phyloP scores from a whole-genome alignment of 2,113 vertebrate genomes.

The Chroicocephalus ridibundus region DNA sequence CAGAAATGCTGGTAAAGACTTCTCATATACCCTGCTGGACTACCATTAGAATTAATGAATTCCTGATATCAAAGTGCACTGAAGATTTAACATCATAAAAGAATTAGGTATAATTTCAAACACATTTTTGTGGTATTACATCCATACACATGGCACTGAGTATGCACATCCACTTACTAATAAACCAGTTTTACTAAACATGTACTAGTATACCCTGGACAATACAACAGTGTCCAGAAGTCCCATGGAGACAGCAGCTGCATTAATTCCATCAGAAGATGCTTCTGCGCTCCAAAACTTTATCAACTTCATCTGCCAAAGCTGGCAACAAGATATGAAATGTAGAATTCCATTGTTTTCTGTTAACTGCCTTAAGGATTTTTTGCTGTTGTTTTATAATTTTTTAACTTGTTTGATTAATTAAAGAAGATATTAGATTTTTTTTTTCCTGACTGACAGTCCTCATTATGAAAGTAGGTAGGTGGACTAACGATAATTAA shows the following conservation, averaged over 20 bases:
- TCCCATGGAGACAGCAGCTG: not conserved
- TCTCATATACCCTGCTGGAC: not conserved
- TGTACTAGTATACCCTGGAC: not conserved
- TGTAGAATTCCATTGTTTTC: not conserved
- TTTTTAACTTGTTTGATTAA: not conserved
- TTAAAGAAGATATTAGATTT: not conserved
- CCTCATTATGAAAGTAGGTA: not conserved
- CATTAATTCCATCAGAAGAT: not conserved
- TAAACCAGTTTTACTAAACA: not conserved
- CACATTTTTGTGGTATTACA: not conserved
- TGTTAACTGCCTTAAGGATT: not conserved
- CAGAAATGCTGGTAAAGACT: not conserved
- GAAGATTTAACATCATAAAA: not conserved
- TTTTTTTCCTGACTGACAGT: not conserved
- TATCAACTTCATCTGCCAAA: not conserved
- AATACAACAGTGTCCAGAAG: not conserved
- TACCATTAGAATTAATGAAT: not conserved
- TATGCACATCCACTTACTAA: not conserved
- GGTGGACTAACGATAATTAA: not conserved
- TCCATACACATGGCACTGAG: rapidly evolving
- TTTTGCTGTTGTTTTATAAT: not conserved
- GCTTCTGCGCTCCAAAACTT: not conserved
- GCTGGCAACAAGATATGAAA: not conserved
- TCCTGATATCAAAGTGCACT: not conserved
- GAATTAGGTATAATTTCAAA: not conserved